Evolutionary conservation across 2,113 vertebrate genomes (phyloP), one percentile per base, ranked within the genome.

Genomic region (Carollia perspicillata): DNA sequence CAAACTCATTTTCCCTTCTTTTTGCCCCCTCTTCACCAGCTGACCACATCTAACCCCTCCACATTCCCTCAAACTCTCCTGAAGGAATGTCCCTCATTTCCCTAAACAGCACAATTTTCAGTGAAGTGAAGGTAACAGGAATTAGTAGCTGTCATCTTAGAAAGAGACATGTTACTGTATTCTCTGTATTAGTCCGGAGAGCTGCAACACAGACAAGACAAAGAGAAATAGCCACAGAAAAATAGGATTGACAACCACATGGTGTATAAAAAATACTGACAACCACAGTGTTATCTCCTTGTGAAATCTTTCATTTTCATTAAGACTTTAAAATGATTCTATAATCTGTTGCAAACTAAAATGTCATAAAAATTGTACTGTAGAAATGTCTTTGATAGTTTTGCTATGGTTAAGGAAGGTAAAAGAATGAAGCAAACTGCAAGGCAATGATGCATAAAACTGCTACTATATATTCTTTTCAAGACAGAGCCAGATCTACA

Each of bases 191-290:
- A 96, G 55, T 93, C 89, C 84, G 23, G 37, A 93, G 71, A 86
- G 93, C 95, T 92, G 91, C 86, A 94, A 97, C 58, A 95, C 0
- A 93, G 44, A 92, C 16, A 95, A 92, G 93, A 98, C 97, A 98
- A 98, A 97, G 97, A 95, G 87, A 95, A 94, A 95, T 93, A 95
- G 93, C 84, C 85, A 58, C 53, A 86, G 85, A 92, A 97, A 95
- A 92, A 95, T 33, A 97, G 65, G 95, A 94, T 3, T 97, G 83
- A 95, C 77, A 95, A 95, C 72, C 86, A 93, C 80, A 95, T 81
- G 55, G 78, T 91, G 33, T 68, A 26, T 71, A 95, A 97, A 96
- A 87, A 90, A 35, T 58, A 83, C 2, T 86, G 90, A 60, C 13
- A 96, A 93, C 75, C 94, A 72, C 18, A 72, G 44, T 26, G 49